phyloP scores from a whole-genome alignment of 1,140 invertebrate species.

The Galendromus occidentalis region DNA sequence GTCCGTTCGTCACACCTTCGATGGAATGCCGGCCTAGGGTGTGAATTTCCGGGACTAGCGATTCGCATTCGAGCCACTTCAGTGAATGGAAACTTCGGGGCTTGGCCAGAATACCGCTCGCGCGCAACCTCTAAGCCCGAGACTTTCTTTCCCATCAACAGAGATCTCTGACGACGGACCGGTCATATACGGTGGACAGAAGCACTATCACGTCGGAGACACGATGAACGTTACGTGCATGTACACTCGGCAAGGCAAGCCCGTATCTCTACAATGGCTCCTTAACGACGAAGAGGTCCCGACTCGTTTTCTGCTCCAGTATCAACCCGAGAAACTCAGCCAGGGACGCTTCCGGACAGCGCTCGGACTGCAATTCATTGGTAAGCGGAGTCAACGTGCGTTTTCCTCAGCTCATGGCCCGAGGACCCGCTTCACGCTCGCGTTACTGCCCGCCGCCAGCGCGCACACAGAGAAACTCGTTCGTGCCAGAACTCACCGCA shows the following conservation, averaged over 20 bases:
- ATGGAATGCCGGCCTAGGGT: no score
- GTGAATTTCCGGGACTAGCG: no score
- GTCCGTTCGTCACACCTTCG: no score
- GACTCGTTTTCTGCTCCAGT: background rate
- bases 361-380: background rate
- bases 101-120: no score
- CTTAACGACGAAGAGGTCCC: background rate
- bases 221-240: slow-evolving; percentile 56
- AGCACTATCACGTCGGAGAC: slow-evolving; percentile 55
- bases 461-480: no score
- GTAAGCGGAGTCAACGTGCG: background rate
- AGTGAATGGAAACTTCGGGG: no score
- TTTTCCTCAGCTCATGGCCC: no score
- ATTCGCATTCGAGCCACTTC: no score
- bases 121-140: no score
- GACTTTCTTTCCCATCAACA: slow-evolving; percentile 24
- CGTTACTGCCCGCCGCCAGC: no score
- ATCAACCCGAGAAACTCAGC: background rate
- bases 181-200: slow-evolving; percentile 50
- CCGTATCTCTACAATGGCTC: background rate
- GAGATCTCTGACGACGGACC: slow-evolving; percentile 53
- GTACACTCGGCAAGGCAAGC: slow-evolving; percentile 2
- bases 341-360: background rate
- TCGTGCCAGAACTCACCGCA: no score
- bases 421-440: no score